Evolutionary conservation across 2,113 vertebrate genomes (phyloP).

Genomic region (Rhynchopsitta pachyrhyncha): DNA sequence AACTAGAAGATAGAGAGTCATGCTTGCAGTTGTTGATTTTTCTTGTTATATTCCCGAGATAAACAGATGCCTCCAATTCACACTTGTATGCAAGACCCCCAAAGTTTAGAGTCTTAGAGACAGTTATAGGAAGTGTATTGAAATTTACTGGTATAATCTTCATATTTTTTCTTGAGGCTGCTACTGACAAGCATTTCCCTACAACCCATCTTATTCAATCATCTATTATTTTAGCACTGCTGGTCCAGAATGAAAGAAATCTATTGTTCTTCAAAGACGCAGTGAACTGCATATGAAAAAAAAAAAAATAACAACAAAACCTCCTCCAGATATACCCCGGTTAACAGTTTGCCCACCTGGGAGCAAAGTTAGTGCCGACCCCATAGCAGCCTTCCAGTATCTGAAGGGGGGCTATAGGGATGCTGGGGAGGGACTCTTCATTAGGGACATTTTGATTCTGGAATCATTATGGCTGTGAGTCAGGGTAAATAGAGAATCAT

Average conservation of each 20-base stretch:
- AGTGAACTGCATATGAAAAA: conserved; percentile 2
- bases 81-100: not conserved
- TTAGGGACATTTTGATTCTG: too few species aligned
- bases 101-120: not conserved
- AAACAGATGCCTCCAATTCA: not conserved
- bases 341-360: not conserved
- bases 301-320: not conserved
- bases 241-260: conserved; percentile 30
- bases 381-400: too few species aligned
- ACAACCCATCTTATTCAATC: not conserved
- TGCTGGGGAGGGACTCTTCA: too few species aligned
- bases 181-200: not conserved
- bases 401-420: too few species aligned
- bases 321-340: not conserved
- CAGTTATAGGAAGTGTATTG: conserved; percentile 46
- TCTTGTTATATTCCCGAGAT: not conserved
- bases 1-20: not conserved
- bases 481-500: too few species aligned
- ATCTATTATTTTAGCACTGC: conserved; percentile 21
- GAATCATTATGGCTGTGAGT: too few species aligned
- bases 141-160: conserved; percentile 24
- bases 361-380: not conserved
- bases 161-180: conserved; percentile 40
- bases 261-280: conserved; percentile 22
- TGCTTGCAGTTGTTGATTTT: not conserved